These are phyloP conservation scores for Steinernema scapterisci DNA, from an alignment of 2,888 invertebrate genomes.

Conservation along the genomic window DNA sequence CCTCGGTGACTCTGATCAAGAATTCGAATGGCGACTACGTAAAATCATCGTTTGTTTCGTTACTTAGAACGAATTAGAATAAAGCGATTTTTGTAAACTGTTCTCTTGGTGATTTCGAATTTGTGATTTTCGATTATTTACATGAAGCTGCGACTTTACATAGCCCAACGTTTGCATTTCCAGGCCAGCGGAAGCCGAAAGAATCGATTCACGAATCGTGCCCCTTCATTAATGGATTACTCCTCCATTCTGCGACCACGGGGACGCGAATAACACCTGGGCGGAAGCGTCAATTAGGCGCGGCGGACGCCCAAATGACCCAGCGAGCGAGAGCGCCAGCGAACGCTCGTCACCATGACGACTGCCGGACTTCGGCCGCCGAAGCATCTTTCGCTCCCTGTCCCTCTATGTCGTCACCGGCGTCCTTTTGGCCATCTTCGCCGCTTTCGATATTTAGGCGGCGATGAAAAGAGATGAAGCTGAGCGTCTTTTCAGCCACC, in stretches of 20 bases:
- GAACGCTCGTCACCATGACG: not conserved
- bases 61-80: no score
- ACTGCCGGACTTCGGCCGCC: not conserved
- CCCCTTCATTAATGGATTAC: constrained; percentile 14
- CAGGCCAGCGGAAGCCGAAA: no score
- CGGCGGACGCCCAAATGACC: not conserved
- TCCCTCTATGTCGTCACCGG: constrained; percentile 12
- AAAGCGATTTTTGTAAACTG: no score
- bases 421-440: not conserved
- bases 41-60: no score
- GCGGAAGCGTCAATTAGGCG: constrained; percentile 27
- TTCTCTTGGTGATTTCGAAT: no score
- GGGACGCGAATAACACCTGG: constrained; percentile 14
- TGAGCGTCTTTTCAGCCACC: constrained; percentile 40
- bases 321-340: no score
- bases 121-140: no score
- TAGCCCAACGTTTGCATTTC: no score
- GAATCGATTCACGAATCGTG: not conserved
- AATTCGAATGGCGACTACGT: no score
- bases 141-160: no score
- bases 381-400: not conserved
- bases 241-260: constrained; percentile 3
- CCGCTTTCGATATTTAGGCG: not conserved
- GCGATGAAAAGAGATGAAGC: constrained; percentile 42
- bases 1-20: no score